These are phyloP conservation scores for Ivindomyrus marchei DNA, from an alignment of 2,113 vertebrate genomes.

Conservation along the genomic window DNA sequence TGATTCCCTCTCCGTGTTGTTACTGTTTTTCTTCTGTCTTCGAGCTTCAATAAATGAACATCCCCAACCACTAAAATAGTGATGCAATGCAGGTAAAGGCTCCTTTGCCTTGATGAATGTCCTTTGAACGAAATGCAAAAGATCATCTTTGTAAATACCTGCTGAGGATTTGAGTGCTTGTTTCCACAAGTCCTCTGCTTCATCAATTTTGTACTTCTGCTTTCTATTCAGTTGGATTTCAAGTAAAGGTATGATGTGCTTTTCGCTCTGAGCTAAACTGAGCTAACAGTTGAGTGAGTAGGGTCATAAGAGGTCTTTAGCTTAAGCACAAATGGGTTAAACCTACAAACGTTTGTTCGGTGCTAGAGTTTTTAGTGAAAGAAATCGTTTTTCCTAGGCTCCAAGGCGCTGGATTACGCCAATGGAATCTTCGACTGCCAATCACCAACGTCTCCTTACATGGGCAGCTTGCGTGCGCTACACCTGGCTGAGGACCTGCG, in stretches of 20 bases:
- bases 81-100: neutral
- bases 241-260: neutral
- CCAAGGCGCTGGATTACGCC: constrained; percentile 91
- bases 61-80: neutral
- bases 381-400: constrained; percentile 61
- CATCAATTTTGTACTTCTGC: neutral
- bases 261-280: neutral
- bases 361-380: neutral
- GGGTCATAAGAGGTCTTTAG: neutral
- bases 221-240: neutral
- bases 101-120: neutral
- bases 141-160: neutral
- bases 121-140: neutral
- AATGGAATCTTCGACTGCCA: constrained; percentile 96
- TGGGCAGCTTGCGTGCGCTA: constrained; percentile 81
- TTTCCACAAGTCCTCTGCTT: neutral
- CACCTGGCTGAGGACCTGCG: constrained; percentile 89
- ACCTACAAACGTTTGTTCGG: neutral
- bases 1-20: neutral
- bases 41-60: neutral
- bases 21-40: neutral
- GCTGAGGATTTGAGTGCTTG: neutral
- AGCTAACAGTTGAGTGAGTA: neutral
- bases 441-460: constrained; percentile 87
- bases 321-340: neutral